Conservation (phyloP, 2,888 invertebrate species). For the Orchesella flavescens region DNA sequence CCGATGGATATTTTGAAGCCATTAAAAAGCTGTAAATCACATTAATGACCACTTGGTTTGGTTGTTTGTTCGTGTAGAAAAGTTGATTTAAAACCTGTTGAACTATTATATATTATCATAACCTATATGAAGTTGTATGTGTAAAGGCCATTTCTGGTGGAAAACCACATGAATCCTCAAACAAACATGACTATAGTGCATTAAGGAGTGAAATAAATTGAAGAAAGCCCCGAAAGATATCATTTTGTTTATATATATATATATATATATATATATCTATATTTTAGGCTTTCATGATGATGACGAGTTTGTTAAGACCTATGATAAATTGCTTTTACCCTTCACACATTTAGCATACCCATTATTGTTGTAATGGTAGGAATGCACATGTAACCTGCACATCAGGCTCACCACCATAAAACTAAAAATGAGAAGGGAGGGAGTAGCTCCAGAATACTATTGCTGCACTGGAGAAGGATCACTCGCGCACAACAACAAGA, state of each 20-base stretch:
- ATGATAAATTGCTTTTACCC: slow-evolving; percentile 63
- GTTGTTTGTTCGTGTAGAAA: slow-evolving; percentile 22
- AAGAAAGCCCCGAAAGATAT: slow-evolving; percentile 11
- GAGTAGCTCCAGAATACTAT: slow-evolving; percentile 15
- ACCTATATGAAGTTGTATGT: slow-evolving; percentile 25
- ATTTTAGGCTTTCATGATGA: slow-evolving; percentile 53
- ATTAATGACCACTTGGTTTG: slow-evolving; percentile 52
- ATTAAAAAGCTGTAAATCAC: slow-evolving; percentile 60
- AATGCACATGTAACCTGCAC: not conserved
- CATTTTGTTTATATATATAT: not conserved
- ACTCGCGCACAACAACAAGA: slow-evolving; percentile 43
- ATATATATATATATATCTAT: not conserved
- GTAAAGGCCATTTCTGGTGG: slow-evolving; percentile 17
- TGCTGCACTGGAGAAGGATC: slow-evolving; percentile 34
- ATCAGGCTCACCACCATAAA: too few species aligned
- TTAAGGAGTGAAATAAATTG: slow-evolving; percentile 12
- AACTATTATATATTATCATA: not conserved
- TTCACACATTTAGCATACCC: slow-evolving; percentile 54
- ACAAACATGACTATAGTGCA: not conserved
- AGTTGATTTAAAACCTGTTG: slow-evolving; percentile 62
- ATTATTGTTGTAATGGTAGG: slow-evolving; percentile 33
- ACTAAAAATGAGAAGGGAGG: too few species aligned
- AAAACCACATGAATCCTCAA: slow-evolving; percentile 27
- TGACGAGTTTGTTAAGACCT: slow-evolving; percentile 61
- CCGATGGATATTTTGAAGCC: slow-evolving; percentile 21